Conservation (phyloP, 2,888 invertebrate species). For the Perizoma affinitatum region DNA sequence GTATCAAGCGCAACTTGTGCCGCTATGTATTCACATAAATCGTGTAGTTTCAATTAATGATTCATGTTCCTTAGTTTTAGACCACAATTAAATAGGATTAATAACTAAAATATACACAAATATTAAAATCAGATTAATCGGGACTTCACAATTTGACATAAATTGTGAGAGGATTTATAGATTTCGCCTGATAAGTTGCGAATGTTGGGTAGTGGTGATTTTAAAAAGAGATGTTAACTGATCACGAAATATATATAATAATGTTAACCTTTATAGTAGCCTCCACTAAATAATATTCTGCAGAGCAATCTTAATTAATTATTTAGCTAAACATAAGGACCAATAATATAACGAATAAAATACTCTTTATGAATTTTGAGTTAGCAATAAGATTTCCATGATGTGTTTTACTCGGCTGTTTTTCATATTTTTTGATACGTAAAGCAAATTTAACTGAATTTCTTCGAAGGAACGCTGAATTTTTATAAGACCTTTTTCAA, state of each 20-base stretch:
- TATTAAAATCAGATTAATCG: not conserved
- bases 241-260: too few relatives aligned
- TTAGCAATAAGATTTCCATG: conserved; percentile 20
- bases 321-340: conserved; percentile 39
- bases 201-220: too few relatives aligned
- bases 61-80: not conserved
- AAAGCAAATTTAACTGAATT: conserved; percentile 26
- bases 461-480: conserved; percentile 29
- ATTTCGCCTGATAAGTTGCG: too few relatives aligned
- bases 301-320: conserved; percentile 11
- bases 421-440: conserved; percentile 24
- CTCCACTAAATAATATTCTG: too few relatives aligned
- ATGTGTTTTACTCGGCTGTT: conserved; percentile 21
- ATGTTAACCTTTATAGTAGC: too few relatives aligned
- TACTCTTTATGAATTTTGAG: conserved; percentile 27
- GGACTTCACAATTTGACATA: not conserved
- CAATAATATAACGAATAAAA: conserved; percentile 36
- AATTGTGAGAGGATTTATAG: too few relatives aligned
- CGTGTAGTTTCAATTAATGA: not conserved
- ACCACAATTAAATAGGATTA: not conserved
- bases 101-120: not conserved
- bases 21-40: not conserved
- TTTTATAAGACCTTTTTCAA: conserved; percentile 34
- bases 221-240: too few relatives aligned
- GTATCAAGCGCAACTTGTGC: too few relatives aligned